Percentiles rank a stretch among this genome's conserved stretches.
phyloP scores from a whole-genome alignment of 1,140 invertebrate genomes.

The Drosophila paulistorum region DNA sequence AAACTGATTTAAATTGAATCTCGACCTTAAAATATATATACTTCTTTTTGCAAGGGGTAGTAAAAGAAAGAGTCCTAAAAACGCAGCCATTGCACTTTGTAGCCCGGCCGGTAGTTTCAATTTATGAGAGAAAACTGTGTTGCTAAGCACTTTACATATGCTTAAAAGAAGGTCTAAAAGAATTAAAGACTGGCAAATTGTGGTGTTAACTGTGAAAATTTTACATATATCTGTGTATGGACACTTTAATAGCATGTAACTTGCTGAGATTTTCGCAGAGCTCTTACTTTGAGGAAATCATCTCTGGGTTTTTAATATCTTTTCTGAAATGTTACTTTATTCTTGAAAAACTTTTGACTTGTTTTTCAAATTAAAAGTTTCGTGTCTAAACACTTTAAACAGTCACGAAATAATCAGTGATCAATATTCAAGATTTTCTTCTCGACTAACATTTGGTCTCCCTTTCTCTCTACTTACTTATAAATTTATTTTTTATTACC shows the following conservation, averaged over 20 bases:
- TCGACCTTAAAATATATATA: not conserved
- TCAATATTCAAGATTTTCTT: too few species aligned
- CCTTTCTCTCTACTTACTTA: too few species aligned
- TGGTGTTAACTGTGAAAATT: conserved; percentile 1
- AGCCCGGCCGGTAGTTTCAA: conserved; percentile 21
- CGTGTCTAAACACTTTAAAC: too few species aligned
- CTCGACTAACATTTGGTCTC: too few species aligned
- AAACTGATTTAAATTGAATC: too few species aligned
- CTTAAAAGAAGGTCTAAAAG: not conserved
- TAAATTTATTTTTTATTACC: too few species aligned
- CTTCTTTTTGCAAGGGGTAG: not conserved
- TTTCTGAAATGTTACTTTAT: too few species aligned
- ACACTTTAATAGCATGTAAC: not conserved
- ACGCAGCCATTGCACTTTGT: conserved; percentile 34
- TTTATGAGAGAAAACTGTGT: conserved; percentile 36
- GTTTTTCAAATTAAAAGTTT: too few species aligned
- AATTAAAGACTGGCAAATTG: conserved; percentile 21
- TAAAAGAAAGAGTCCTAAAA: not conserved
- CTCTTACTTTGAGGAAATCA: too few species aligned
- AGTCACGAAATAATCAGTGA: too few species aligned
- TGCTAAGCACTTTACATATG: conserved; percentile 19
- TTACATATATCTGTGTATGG: not conserved
- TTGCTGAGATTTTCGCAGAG: not conserved
- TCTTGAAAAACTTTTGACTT: too few species aligned
- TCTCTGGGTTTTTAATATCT: too few species aligned